Percentiles rank a stretch among this genome's conserved stretches.
Evolutionary conservation across 2,888 invertebrate species (phyloP).

Genomic region (Drosophila neotestacea): DNA sequence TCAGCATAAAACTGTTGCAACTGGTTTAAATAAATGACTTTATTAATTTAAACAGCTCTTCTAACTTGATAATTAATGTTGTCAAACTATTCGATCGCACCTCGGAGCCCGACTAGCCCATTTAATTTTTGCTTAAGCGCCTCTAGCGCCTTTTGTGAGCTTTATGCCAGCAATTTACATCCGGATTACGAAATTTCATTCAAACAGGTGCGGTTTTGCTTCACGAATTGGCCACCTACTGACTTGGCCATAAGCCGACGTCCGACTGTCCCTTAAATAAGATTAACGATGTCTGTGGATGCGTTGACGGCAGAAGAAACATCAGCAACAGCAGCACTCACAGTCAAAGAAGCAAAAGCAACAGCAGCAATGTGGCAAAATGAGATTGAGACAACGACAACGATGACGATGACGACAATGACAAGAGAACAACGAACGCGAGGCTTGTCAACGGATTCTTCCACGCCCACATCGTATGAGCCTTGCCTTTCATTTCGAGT

Average conservation of each 20-base stretch:
- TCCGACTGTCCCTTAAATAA: slow-evolving; percentile 61
- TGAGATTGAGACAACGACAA: slow-evolving; percentile 25
- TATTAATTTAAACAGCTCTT: not conserved
- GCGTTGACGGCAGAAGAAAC: slow-evolving; percentile 30
- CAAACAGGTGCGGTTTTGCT: slow-evolving; percentile 59
- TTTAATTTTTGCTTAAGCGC: slow-evolving; percentile 26
- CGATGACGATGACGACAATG: slow-evolving; percentile 2
- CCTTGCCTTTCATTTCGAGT: slow-evolving; percentile 54
- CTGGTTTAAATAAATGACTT: not conserved
- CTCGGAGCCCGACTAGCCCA: slow-evolving; percentile 27
- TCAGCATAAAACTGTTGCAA: not conserved
- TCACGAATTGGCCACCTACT: slow-evolving; percentile 23
- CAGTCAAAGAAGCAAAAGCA: slow-evolving; percentile 19
- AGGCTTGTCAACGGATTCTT: slow-evolving; percentile 34
- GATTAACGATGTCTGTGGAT: slow-evolving; percentile 63
- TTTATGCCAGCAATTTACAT: slow-evolving; percentile 12
- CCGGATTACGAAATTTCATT: slow-evolving; percentile 30
- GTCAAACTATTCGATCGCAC: slow-evolving; percentile 14
- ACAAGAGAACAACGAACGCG: slow-evolving; percentile 10
- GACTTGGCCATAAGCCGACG: slow-evolving; percentile 42
- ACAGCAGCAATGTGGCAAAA: slow-evolving; percentile 15
- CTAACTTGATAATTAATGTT: not conserved
- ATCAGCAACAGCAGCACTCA: slow-evolving; percentile 8
- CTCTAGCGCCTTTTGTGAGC: slow-evolving; percentile 7
- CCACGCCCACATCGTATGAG: slow-evolving; percentile 36